phyloP scores from a whole-genome alignment of 2,113 vertebrate genomes.

The Cochlearius cochlearius region DNA sequence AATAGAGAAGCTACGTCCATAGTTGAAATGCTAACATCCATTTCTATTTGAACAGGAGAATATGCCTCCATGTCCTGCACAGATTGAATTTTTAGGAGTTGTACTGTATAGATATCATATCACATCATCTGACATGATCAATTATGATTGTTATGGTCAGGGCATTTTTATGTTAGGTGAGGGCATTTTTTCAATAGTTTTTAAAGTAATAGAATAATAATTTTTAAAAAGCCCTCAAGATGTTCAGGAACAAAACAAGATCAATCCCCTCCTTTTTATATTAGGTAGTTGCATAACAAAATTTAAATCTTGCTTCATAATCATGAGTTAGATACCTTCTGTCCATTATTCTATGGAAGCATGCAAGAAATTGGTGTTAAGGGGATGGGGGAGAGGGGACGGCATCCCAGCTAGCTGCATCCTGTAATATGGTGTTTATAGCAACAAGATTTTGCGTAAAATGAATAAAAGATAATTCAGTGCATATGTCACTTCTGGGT shows the following conservation, averaged over 20 bases:
- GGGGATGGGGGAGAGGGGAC: background rate
- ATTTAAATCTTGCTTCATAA: background rate
- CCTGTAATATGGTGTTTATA: slow-evolving; percentile 7
- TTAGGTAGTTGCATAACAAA: background rate
- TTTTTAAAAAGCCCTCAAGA: too few species aligned
- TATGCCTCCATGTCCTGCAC: background rate
- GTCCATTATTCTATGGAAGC: background rate
- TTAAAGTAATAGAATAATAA: too few species aligned
- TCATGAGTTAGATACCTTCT: background rate
- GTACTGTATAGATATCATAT: too few species aligned
- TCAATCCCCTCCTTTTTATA: background rate
- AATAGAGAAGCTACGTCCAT: background rate
- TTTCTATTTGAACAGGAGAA: background rate
- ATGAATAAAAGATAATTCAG: slow-evolving; percentile 58
- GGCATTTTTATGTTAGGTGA: too few species aligned
- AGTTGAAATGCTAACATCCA: background rate
- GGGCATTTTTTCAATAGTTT: too few species aligned
- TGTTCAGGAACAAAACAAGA: background rate
- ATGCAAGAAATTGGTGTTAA: background rate
- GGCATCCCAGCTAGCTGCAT: background rate
- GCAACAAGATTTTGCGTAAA: slow-evolving; percentile 28
- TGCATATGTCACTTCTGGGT: slow-evolving; percentile 54
- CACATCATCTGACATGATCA: too few species aligned
- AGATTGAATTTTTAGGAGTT: background rate
- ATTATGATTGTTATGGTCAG: too few species aligned